These are phyloP conservation scores for Tachypleus tridentatus DNA, from an alignment of 1,140 invertebrate species.

Conservation along the genomic window DNA sequence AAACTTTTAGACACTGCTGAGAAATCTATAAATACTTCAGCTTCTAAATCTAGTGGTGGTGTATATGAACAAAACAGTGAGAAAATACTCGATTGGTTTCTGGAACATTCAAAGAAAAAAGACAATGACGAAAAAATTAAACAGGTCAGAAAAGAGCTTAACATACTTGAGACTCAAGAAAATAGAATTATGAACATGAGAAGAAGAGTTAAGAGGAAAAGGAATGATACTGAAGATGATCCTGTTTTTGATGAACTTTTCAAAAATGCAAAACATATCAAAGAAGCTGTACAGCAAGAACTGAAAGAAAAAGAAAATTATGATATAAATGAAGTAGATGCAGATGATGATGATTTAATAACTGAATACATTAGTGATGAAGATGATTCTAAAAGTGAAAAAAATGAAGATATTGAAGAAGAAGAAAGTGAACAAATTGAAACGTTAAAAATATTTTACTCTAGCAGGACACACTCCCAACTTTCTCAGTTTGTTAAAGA, in stretches of 20 bases:
- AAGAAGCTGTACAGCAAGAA: slow-evolving; percentile 20
- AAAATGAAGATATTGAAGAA: slow-evolving; percentile 32
- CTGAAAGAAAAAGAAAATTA: slow-evolving; percentile 30
- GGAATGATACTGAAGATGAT: slow-evolving; percentile 27
- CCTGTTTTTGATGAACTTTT: slow-evolving; percentile 33
- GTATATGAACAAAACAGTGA: slow-evolving; percentile 1
- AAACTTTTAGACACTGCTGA: neutral
- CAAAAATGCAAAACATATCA: slow-evolving; percentile 25
- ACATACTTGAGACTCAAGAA: slow-evolving; percentile 37
- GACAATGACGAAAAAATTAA: slow-evolving; percentile 21
- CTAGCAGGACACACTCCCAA: slow-evolving; percentile 93
- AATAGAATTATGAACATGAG: slow-evolving; percentile 32
- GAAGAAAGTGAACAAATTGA: slow-evolving; percentile 33
- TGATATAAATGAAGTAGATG: slow-evolving; percentile 25
- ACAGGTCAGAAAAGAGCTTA: slow-evolving; percentile 20
- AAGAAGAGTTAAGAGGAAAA: slow-evolving; percentile 33
- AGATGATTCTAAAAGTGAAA: slow-evolving; percentile 22
- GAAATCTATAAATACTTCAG: slow-evolving; percentile 1
- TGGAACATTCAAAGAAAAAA: slow-evolving; percentile 23
- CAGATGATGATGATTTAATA: slow-evolving; percentile 35
- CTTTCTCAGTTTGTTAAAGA: slow-evolving; percentile 86
- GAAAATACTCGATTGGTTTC: slow-evolving; percentile 29
- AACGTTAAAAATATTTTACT: slow-evolving; percentile 62
- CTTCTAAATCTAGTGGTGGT: slow-evolving; percentile 6
- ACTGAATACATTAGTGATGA: slow-evolving; percentile 35